Base-by-base conservation (phyloP, 2,888 invertebrate species). In the Hirtodrosophila cameraria region DNA sequence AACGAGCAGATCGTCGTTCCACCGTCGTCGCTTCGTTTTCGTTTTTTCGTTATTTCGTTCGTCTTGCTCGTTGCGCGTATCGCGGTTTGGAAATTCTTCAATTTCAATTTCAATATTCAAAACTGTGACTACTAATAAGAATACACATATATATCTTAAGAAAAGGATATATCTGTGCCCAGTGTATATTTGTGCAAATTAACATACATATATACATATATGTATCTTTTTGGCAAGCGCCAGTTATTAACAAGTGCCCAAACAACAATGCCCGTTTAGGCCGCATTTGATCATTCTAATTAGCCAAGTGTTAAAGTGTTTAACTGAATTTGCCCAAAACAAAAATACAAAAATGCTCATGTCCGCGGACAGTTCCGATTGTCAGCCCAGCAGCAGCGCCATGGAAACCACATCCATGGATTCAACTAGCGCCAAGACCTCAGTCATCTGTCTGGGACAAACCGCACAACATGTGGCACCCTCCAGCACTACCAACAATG, bases 331-430 rank as follows among this genome's bases (percentile, higher is more conserved):
- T 49, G 20, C 12, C 4, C 18, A 20, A 30, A 33, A n/a, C n/a
- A n/a, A 11, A 28, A 11, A 15, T 28, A 42, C 80, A 90, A 89
- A n/a, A 88, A 91, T 91, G 90, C 85, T 91, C 46, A 91, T 91
- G 90, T 90, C 91, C 68, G 91, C 91, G 54, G 91, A 91, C 86
- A 91, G 91, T 78, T 91, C 91, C 41, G 89, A 89, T 81, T 89
- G 89, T 82, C 88, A 84, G 76, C 78, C 89, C 59, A 87, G 86
- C 59, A 88, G 88, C 67, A 85, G 86, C 82, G 65, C 80, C 58
- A 69, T 66, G 74, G 71, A 71, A 13, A 25, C n/a, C n/a, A n/a
- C 41, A 4, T 8, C 46, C 30, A 57, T 41, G 31, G 67, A 61
- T 6, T n/a, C 59, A 4, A 13, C 43, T 3, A 67, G 75, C 65